Evolutionary conservation across 2,888 invertebrate species (phyloP).

Genomic region (Drosophila percnosoma): DNA sequence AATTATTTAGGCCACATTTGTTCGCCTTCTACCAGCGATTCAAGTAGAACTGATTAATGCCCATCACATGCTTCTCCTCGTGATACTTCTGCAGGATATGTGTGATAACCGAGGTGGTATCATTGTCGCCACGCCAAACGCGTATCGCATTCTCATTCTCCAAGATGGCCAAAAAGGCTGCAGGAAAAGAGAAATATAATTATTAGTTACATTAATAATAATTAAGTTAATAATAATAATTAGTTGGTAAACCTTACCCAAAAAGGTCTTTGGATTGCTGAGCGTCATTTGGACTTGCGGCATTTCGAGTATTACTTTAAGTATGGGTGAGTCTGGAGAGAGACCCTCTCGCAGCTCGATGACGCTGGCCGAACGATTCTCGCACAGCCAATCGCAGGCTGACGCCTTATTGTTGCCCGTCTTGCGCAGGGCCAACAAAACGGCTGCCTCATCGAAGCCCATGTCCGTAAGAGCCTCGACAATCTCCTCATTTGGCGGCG

Average conservation of each 20-base stretch:
- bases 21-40: slow-evolving; percentile 77
- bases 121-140: slow-evolving; percentile 89
- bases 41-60: slow-evolving; percentile 85
- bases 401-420: slow-evolving; percentile 88
- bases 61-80: slow-evolving; percentile 87
- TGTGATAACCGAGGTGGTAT: slow-evolving; percentile 88
- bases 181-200: background rate
- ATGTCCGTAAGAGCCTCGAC: slow-evolving; percentile 85
- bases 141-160: slow-evolving; percentile 88
- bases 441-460: slow-evolving; percentile 88
- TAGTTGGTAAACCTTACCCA: slow-evolving; percentile 85
- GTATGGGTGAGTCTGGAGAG: slow-evolving; percentile 87
- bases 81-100: slow-evolving; percentile 89
- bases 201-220: background rate
- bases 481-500: slow-evolving; percentile 81
- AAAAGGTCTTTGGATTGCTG: slow-evolving; percentile 88
- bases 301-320: slow-evolving; percentile 88
- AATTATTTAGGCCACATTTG: slow-evolving; percentile 67
- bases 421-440: slow-evolving; percentile 87
- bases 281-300: slow-evolving; percentile 88
- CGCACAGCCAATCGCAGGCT: slow-evolving; percentile 89
- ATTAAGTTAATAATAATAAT: no score
- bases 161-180: slow-evolving; percentile 89
- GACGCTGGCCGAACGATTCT: slow-evolving; percentile 86
- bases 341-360: slow-evolving; percentile 87